Evolutionary conservation across 1,140 invertebrate species (phyloP), one percentile per base, ranked within the genome.

Genomic region (Antheraea pernyi): DNA sequence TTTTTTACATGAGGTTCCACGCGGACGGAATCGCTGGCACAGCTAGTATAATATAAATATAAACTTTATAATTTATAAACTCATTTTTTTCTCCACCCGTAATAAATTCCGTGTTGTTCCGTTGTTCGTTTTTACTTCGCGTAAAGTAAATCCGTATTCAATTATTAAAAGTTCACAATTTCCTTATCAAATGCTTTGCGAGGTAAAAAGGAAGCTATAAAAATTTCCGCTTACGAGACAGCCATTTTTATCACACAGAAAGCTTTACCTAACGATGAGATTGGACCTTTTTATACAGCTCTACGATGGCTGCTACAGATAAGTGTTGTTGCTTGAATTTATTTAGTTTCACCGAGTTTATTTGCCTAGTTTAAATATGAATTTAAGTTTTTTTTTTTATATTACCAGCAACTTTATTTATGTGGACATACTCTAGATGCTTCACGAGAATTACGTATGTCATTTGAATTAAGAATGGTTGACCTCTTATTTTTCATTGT

Each of bases 141-240:
- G 10, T 53, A 53, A 53, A 53, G 46, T 53, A 53, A 53, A 13
- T 53, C 16, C 46, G 46, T 16, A 53, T 53, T 53, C 46, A 53
- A 53, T 53, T 53, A 53, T 53, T 53, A 53, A 53, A 53, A 53
- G 16, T 53, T 53, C 46, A 16, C 46, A 53, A 53, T 53, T n/a
- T 16, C 46, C 46, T 53, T 53, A 53, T 53, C 11, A 65, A 42
- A 37, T 36, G 46, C 13, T 53, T 62, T 66, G 19, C 66, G 39
- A 65, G 63, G 62, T 19, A 72, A 73, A 75, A 71, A 62, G 19
- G 70, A 48, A 16, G 46, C 46, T 53, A 53, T 53, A 64, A 71
- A 75, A 73, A 73, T 70, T 71, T 78, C 68, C 70, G 71, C 70
- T 72, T 70, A 64, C 67, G 46, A 53, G 46, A 53, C 46, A 53